Evolutionary conservation across 2,888 invertebrate genomes (phyloP), one percentile per base, ranked within the genome.

Genomic region (Orthosia gracilis): DNA sequence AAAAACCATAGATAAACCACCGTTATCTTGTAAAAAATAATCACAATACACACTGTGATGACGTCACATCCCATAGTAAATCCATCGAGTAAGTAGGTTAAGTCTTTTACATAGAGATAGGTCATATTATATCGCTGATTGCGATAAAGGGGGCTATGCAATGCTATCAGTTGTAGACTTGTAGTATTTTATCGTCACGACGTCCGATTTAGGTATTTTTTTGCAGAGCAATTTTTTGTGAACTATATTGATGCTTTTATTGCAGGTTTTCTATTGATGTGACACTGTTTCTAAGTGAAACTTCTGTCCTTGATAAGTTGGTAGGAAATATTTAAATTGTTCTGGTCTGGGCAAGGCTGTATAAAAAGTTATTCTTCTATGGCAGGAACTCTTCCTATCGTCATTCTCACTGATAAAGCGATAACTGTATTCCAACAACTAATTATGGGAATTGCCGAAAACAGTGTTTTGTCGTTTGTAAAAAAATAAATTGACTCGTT

Each of bases 11-110:
- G 67, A 80, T 81, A 67, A 83, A 52, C 58, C 62, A n/a, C 50
- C n/a, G 58, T 71, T 76, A 81, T 82, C 77, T 69, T 9, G 12
- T 13, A 40, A 71, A 75, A 73, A 68, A 65, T 78, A 83, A 83
- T 78, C 74, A 74, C 65, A 40, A 84, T 50, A 68, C 57, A 67
- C 59, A 64, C 61, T 50, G 18, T 45, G 50, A 49, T 81, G 68
- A 81, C 70, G 69, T 80, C 75, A 79, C 58, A 50, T 66, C n/a
- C 49, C 75, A 75, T 71, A 75, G 77, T 69, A 78, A 79, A 75
- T 82, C 70, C 68, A 78, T 78, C 63, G 66, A 40, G 71, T 74
- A 84, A 77, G 74, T 80, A 54, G 78, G 73, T 74, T 85, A 83
- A 80, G 45, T 80, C 58, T 85, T 61, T 67, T 80, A 58, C 61